Base-by-base conservation (phyloP, 2,888 invertebrate genomes). In the Lamproptera curius region DNA sequence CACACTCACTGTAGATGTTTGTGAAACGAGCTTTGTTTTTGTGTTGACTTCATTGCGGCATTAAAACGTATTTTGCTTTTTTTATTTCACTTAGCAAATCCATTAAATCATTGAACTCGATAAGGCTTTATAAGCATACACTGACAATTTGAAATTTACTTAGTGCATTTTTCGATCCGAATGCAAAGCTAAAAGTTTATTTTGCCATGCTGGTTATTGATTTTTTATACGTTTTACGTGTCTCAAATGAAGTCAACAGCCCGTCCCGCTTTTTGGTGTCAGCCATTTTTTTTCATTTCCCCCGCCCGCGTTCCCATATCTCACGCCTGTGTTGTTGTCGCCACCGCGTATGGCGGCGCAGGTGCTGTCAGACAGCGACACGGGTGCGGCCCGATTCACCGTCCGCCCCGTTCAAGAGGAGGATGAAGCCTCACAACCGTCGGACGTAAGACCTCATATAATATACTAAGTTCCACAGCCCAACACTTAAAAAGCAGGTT, bases 391-490 rank as follows among this genome's bases (percentile, higher is more conserved):
- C 61, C 92, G 93, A 63, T 92, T 92, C 76, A 89, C 90, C 67
- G 92, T 92, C 56, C 89, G 92, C 50, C 91, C 92, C 14, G 89
- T 92, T 42, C 91, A 92, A 55, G 92, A 92, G 79, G 92, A 92
- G 63, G 91, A 91, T 60, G 92, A 92, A 67, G 73, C 70, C 60
- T 89, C 90, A 46, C 80, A 78, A 64, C 75, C 77, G 72, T 83
- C 86, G 69, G 81, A 86, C 56, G 87, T 87, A 86, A 87, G 87
- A 75, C 57, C 61, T 61, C 56, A 53, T 28, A 47, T 37, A 34
- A 16, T 48, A 20, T 20, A 20, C 3, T 20, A 20, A 20, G 42
- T 39, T 43, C 48, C 46, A 42, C 42, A 26, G 23, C 47, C 31
- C 38, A 28, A 42, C 6, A n/a, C n/a, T n/a, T n/a, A n/a, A n/a